Conservation (phyloP, 2,888 invertebrate species). For the Agapostemon virescens region DNA sequence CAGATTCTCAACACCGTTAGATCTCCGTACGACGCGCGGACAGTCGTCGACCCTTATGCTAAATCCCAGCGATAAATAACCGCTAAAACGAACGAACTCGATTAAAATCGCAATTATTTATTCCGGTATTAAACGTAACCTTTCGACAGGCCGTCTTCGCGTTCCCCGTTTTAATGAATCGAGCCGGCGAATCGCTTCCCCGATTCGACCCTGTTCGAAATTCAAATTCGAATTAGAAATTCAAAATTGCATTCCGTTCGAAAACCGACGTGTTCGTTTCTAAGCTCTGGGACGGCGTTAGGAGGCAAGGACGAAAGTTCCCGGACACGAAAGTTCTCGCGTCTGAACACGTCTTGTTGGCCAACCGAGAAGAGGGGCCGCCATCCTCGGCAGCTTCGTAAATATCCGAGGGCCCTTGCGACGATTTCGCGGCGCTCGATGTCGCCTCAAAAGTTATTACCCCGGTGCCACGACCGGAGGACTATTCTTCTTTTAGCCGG, state of each 20-base stretch:
- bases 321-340: conserved; percentile 13
- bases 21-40: not conserved
- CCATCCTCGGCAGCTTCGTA: conserved; percentile 6
- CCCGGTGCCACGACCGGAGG: conserved; percentile 9
- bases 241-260: not conserved
- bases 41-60: not conserved
- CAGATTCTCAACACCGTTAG: not conserved
- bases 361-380: conserved; percentile 1
- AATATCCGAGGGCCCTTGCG: conserved; percentile 4
- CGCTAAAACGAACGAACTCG: not conserved
- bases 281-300: not conserved
- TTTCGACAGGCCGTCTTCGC: not conserved
- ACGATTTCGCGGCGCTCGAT: conserved; percentile 21
- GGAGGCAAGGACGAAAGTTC: not conserved
- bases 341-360: not conserved
- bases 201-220: not conserved
- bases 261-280: not conserved
- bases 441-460: conserved; percentile 23
- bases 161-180: not conserved
- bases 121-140: not conserved
- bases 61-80: not conserved
- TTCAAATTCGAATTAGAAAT: not conserved
- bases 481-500: conserved; percentile 12
- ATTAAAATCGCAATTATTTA: conserved; percentile 3
- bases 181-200: not conserved